Base-by-base conservation (phyloP, 2,113 vertebrate species). In the Chaenogobius annularis region DNA sequence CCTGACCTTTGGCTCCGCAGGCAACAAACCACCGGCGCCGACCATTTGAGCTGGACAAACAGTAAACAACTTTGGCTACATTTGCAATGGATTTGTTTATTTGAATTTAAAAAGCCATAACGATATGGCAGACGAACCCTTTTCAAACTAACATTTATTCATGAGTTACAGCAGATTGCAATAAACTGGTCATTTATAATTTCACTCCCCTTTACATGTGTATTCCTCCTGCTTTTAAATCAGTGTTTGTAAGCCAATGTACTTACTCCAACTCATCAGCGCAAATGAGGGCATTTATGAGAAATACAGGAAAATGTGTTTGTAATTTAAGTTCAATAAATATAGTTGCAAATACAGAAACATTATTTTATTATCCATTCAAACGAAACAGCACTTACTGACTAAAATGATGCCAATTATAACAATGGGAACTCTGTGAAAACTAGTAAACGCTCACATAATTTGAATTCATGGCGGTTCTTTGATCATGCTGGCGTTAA, bases 221-320 rank as follows among this genome's bases (percentile, higher is more conserved):
- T 56, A 23, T 56, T 12, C 5, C 12, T 23, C n/a, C 55, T 56
- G 55, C 6, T 56, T 56, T 26, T 58, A 58, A 58, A 26, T 58
- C 0, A 10, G 40, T 40, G 19, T 40, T 40, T 63, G 10, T 5
- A 63, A 15, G 22, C 5, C 23, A 40, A 40, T 40, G 35, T 40
- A 35, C 58, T 61, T 40, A 40, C 61, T 40, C 35, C 35, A 63
- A 35, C 23, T 7, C 13, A 31, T 59, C 23, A 59, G 26, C 23
- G 7, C 56, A 35, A 31, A 59, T 14, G 14, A 26, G 23, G 26
- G 23, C 31, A 23, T 59, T 31, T 59, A 61, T 62, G 31, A 19
- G 35, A 31, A 59, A 26, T 23, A 22, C n/a, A 43, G 54, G 75
- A 84, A 69, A 69, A 77, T 20, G 48, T 52, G 50, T n/a, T 54